A percentile compares a stretch with the other conserved stretches of the same genome.
phyloP scores from a whole-genome alignment of 2,888 invertebrate species.

The Neocrepidodera transversa region DNA sequence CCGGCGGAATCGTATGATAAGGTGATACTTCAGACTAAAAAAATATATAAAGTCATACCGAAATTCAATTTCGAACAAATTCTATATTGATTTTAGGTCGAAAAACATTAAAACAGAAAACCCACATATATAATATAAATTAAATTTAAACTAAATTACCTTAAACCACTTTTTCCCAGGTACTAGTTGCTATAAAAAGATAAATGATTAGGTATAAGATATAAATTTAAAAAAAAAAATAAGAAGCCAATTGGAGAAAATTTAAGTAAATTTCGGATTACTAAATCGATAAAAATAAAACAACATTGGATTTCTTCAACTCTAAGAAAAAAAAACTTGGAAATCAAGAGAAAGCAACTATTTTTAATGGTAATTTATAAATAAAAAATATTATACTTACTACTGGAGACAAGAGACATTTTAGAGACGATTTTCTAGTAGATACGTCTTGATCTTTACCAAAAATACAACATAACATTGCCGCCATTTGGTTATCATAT shows the following conservation, averaged over 20 bases:
- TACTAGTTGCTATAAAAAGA: constrained; percentile 67
- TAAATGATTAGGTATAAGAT: constrained; percentile 34
- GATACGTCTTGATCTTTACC: constrained; percentile 62
- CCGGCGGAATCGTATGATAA: constrained; percentile 84
- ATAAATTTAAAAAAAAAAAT: constrained; percentile 14
- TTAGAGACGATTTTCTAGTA: constrained; percentile 46
- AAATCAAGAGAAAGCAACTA: too few species aligned
- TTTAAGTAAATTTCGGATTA: neutral
- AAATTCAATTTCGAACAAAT: too few species aligned
- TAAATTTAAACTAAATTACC: constrained; percentile 59
- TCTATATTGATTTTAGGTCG: constrained; percentile 5
- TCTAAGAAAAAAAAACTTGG: too few species aligned
- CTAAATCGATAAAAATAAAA: neutral
- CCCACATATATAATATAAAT: neutral
- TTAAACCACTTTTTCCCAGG: constrained; percentile 69
- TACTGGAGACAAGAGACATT: constrained; percentile 45
- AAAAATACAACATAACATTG: constrained; percentile 90
- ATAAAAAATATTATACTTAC: constrained; percentile 47
- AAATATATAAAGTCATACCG: too few species aligned
- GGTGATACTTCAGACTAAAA: constrained; percentile 79
- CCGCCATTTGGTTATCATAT: constrained; percentile 91
- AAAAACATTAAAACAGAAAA: neutral
- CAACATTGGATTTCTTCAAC: too few species aligned
- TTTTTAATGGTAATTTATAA: too few species aligned
- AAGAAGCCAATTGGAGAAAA: constrained; percentile 2